Conservation (phyloP, 2,113 vertebrate genomes). For the Xiphorhynchus elegans region DNA sequence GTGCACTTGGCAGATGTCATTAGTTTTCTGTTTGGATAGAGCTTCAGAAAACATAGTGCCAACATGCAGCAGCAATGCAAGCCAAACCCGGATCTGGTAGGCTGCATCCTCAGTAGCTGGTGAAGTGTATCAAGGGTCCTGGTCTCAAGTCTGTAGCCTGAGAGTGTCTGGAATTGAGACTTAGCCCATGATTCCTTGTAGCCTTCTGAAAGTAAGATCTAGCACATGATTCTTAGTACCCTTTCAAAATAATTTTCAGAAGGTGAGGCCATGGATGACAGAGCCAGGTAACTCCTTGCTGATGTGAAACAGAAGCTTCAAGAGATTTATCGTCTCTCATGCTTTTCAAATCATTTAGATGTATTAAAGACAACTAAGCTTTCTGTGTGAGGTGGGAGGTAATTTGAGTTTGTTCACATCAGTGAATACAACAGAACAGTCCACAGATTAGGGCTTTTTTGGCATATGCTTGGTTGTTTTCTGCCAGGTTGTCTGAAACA, state of each 20-base stretch:
- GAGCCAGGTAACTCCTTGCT: not conserved
- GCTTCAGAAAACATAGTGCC: not conserved
- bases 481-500: slow-evolving; percentile 82
- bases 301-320: not conserved
- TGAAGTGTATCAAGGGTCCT: not conserved
- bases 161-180: not conserved
- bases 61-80: not conserved
- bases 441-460: not conserved
- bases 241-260: not conserved
- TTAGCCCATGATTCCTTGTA: not conserved
- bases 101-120: not conserved
- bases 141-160: not conserved
- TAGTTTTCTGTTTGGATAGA: not conserved
- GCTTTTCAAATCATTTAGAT: not conserved
- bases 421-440: not conserved
- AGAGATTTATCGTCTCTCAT: not conserved
- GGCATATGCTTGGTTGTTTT: not conserved
- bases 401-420: not conserved
- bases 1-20: not conserved
- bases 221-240: not conserved
- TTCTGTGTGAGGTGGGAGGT: not conserved
- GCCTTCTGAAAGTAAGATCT: not conserved
- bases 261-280: not conserved
- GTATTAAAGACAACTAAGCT: not conserved
- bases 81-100: not conserved